Conservation (phyloP, 2,113 vertebrate species). For the Polypterus bichir region DNA sequence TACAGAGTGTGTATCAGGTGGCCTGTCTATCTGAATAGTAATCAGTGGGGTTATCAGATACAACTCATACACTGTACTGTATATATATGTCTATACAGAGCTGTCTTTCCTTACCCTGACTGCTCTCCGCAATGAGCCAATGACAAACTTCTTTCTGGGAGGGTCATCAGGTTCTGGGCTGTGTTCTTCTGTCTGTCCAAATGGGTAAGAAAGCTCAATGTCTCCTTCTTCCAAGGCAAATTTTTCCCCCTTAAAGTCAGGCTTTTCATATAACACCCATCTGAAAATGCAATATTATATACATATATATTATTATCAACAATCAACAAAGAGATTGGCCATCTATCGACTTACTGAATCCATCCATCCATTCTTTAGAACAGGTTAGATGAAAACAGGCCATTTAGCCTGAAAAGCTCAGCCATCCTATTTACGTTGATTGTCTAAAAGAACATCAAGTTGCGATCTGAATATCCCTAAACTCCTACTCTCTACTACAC, state of each 20-base stretch:
- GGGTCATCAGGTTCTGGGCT: constrained; percentile 6
- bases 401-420: no score
- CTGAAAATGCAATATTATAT: constrained; percentile 33
- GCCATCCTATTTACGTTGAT: no score
- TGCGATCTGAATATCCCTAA: no score
- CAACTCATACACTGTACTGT: not conserved
- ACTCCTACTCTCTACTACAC: no score
- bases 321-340: no score
- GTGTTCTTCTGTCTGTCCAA: constrained; percentile 31
- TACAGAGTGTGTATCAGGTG: no score
- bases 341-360: no score
- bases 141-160: constrained; percentile 34
- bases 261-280: constrained; percentile 86
- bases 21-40: no score
- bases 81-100: not conserved
- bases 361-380: no score
- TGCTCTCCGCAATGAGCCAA: constrained; percentile 72
- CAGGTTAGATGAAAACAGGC: no score
- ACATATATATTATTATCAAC: no score
- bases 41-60: not conserved
- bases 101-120: constrained; percentile 56
- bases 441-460: no score
- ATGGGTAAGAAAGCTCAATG: constrained; percentile 56
- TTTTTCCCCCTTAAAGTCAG: constrained; percentile 72
- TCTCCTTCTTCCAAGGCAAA: constrained; percentile 76